phyloP scores from a whole-genome alignment of 1,140 invertebrate species.

The Stenopsyche tienmushanensis region DNA sequence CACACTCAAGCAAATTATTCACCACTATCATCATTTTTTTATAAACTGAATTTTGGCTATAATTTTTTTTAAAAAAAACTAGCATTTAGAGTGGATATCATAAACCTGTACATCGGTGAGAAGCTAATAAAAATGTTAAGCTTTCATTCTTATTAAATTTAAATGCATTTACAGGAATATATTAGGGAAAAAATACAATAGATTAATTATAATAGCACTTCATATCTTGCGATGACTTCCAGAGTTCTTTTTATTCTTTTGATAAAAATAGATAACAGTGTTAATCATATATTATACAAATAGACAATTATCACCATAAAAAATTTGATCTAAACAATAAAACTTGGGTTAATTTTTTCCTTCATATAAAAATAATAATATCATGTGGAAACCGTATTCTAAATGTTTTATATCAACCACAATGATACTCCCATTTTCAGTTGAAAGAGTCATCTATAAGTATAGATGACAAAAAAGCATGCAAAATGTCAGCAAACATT shows the following conservation, averaged over 20 bases:
- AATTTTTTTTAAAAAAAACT: too few relatives aligned
- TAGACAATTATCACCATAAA: too few relatives aligned
- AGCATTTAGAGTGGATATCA: too few relatives aligned
- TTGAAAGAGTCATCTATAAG: neutral
- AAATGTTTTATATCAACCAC: neutral
- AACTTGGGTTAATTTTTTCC: neutral
- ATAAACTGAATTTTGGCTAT: too few relatives aligned
- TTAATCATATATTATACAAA: neutral
- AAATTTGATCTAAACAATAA: neutral
- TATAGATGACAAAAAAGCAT: slow-evolving; percentile 7
- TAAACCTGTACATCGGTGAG: too few relatives aligned
- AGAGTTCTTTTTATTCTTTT: neutral
- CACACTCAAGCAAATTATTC: too few relatives aligned
- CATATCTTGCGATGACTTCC: neutral
- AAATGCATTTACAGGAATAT: neutral
- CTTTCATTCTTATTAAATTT: too few relatives aligned
- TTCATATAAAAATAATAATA: neutral
- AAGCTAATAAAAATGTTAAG: too few relatives aligned
- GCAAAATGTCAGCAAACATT: slow-evolving; percentile 9
- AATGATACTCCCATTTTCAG: too few relatives aligned
- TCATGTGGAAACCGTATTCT: neutral
- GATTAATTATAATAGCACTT: neutral
- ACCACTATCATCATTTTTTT: too few relatives aligned
- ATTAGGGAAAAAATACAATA: neutral
- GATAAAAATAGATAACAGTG: neutral